Conservation (phyloP, 2,797 vertebrate species). For the Trachurus trachurus region DNA sequence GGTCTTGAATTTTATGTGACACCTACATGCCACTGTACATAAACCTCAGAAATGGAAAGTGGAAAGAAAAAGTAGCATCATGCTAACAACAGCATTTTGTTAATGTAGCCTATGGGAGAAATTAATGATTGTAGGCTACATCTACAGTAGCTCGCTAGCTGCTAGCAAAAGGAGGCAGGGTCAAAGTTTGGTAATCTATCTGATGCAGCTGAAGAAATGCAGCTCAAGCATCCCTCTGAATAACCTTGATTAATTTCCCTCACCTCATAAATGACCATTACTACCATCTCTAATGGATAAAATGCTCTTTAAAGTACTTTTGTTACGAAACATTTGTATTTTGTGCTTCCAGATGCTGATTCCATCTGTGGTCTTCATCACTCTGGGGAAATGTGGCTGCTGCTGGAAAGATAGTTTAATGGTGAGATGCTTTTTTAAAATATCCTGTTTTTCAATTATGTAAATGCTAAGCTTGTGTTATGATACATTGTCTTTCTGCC, state of each 20-base stretch:
- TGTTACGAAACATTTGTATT: background rate
- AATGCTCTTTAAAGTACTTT: background rate
- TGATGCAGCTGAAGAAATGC: background rate
- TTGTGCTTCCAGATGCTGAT: constrained; percentile 88
- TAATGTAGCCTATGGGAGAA: no score
- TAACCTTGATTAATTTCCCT: background rate
- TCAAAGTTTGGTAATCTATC: background rate
- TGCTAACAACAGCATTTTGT: no score
- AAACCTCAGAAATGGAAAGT: no score
- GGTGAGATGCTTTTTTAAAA: constrained; percentile 76
- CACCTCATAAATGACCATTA: no score
- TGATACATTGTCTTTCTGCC: no score
- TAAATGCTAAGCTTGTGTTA: background rate
- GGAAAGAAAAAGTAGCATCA: no score
- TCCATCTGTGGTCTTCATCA: constrained; percentile 89
- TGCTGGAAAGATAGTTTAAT: constrained; percentile 88
- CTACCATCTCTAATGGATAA: background rate
- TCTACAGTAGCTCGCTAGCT: background rate
- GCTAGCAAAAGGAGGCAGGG: background rate
- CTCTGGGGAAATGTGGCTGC: constrained; percentile 88
- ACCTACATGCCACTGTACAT: no score
- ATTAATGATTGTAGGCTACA: no score
- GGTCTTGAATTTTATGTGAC: no score
- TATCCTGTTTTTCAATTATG: background rate
- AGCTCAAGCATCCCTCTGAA: background rate